Conservation (phyloP, 2,888 invertebrate species). For the Aricia artaxerxes region DNA sequence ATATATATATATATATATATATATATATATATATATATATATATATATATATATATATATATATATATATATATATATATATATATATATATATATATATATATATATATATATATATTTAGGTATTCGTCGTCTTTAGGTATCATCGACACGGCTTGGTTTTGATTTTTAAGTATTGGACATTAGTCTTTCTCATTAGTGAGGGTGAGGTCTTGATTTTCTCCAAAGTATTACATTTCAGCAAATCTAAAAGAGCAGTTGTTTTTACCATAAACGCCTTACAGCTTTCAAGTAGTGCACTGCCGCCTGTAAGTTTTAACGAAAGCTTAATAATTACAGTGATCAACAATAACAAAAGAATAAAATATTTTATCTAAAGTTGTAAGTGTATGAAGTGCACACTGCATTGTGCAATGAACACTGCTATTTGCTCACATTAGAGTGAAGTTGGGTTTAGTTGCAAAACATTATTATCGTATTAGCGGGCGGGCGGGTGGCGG, state of each 20-base stretch:
- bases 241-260: background rate
- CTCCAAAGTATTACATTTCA: background rate
- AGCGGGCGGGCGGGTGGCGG: slow-evolving; percentile 54
- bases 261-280: background rate
- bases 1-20: too few species aligned
- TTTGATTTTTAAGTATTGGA: background rate
- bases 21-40: too few species aligned
- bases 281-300: background rate
- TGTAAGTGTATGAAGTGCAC: background rate
- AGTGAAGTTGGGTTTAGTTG: slow-evolving; percentile 36
- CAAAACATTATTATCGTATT: slow-evolving; percentile 70
- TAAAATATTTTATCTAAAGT: background rate
- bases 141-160: background rate
- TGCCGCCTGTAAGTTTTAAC: background rate
- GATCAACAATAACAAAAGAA: background rate
- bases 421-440: slow-evolving; percentile 20
- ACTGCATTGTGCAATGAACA: slow-evolving; percentile 18
- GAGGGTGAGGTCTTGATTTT: background rate
- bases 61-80: too few species aligned
- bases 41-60: too few species aligned
- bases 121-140: too few species aligned
- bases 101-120: too few species aligned
- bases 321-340: background rate
- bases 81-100: too few species aligned
- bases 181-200: background rate